Base-by-base conservation (phyloP, 2,113 vertebrate species). In the Prolemur simus region DNA sequence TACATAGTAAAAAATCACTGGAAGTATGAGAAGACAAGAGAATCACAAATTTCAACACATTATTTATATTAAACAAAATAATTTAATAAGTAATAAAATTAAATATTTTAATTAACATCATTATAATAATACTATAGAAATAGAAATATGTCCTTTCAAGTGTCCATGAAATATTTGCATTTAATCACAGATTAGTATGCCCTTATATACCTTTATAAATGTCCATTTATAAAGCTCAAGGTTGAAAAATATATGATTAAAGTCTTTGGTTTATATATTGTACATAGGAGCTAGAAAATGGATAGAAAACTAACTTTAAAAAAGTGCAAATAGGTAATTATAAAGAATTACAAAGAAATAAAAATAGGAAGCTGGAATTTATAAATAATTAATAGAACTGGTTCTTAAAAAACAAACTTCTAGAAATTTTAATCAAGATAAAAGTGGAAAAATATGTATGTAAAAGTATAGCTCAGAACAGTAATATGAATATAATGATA, bases 81-180 rank as follows among this genome's bases (percentile, higher is more conserved):
- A 71, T 83, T 69, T 64, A 47, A 58, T 82, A 63, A 68, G 25
- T 12, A 8, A 58, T 83, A 29, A 86, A 82, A 37, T 52, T 83
- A 93, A 90, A 78, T 90, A 93, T 82, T 91, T 92, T 66, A 91
- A 71, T 73, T 52, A 74, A 37, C 42, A 95, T 63, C 25, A 87
- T 52, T 52, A 42, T 64, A 49, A 17, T 77, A 64, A 52, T 42
- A 64, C 3, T 76, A n/a, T 52, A 64, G 21, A 87, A 81, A 71
- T 45, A 89, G 56, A 82, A 92, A 84, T 25, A 66, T 21, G 52
- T 20, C 45, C 8, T 89, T 92, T 82, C 37, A 77, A 94, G 29
- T 21, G 45, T 69, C 14, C 74, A 47, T 39, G 39, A 37, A 54
- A 42, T 90, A 52, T 69, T 68, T 87, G 47, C 10, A 83, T 83